Evolutionary conservation across 2,888 invertebrate genomes (phyloP).

Genomic region (Aphidius colemani): DNA sequence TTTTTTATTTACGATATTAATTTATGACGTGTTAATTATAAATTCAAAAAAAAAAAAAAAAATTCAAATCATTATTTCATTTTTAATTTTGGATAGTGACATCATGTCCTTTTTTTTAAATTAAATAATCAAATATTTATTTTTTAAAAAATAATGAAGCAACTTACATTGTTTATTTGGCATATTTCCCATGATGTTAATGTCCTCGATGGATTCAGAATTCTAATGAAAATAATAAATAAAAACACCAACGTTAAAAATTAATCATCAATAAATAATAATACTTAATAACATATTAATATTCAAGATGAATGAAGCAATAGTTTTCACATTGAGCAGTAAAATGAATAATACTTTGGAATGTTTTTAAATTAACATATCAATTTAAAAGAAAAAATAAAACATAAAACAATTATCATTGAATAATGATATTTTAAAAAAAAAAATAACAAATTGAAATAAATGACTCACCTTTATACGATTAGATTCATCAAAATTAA

Average conservation of each 20-base stretch:
- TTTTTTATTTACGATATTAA: no score
- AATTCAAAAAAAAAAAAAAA: no score
- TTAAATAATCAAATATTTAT: no score
- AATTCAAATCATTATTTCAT: not conserved
- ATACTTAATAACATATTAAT: constrained; percentile 20
- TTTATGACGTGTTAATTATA: no score
- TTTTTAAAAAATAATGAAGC: not conserved
- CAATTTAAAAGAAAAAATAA: not conserved
- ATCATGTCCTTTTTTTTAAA: constrained; percentile 26
- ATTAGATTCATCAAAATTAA: constrained; percentile 67
- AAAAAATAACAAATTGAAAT: not conserved
- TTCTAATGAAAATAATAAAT: constrained; percentile 50
- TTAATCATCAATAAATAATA: constrained; percentile 24
- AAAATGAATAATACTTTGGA: constrained; percentile 29
- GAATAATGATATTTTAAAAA: constrained; percentile 7
- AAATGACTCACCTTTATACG: constrained; percentile 71
- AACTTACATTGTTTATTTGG: constrained; percentile 53
- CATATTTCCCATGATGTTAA: constrained; percentile 52
- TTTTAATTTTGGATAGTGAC: constrained; percentile 33
- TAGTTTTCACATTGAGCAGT: constrained; percentile 29
- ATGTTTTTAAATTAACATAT: not conserved
- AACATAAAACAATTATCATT: not conserved
- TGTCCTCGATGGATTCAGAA: constrained; percentile 62
- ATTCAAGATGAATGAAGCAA: constrained; percentile 37
- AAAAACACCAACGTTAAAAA: constrained; percentile 14